Evolutionary conservation across 2,113 vertebrate species (phyloP), one percentile per base, ranked within the genome.

Genomic region (Pionites leucogaster): DNA sequence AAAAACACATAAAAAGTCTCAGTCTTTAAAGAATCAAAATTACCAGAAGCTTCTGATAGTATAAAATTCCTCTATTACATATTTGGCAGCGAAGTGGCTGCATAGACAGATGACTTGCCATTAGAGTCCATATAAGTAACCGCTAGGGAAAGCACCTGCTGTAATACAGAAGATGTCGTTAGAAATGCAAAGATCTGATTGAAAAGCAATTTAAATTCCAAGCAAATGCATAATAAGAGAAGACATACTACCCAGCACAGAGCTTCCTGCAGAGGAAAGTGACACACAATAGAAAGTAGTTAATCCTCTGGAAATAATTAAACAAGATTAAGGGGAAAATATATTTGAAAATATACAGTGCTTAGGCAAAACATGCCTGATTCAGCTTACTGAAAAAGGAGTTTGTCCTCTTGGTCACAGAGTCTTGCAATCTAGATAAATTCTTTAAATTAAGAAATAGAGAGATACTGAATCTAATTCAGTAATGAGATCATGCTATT

Each of bases 81-180:
- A 87, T 91, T 95, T 97, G 96, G 96, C 96, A 97, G 92, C 7
- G 3, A 96, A 93, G 83, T 92, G 93, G 74, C 62, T 95, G 88
- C 89, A 80, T 13, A 97, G 83, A 96, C 95, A 97, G 93, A 96
- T 97, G 96, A 97, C 88, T 80, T 85, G 91, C 92, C 93, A 95
- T 96, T 96, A 96, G 91, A 97, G 81, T 87, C 88, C 91, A 70
- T 59, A 91, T 93, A 96, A 96, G 95, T 91, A 96, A 95, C 91
- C 94, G 16, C 96, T 47, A 92, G 96, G 96, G 96, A 96, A 96
- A 94, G 96, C 96, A 96, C 96, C 95, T 97, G 96, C 93, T 97
- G 91, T 78, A 96, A 46, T 85, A 96, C 83, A 89, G 96, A 95
- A 93, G 92, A 94, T 96, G 96, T 82, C 89, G 89, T 96, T 97